Evolutionary conservation across 2,888 invertebrate genomes (phyloP), one percentile per base, ranked within the genome.

Genomic region (Drosophila mercatorum): DNA sequence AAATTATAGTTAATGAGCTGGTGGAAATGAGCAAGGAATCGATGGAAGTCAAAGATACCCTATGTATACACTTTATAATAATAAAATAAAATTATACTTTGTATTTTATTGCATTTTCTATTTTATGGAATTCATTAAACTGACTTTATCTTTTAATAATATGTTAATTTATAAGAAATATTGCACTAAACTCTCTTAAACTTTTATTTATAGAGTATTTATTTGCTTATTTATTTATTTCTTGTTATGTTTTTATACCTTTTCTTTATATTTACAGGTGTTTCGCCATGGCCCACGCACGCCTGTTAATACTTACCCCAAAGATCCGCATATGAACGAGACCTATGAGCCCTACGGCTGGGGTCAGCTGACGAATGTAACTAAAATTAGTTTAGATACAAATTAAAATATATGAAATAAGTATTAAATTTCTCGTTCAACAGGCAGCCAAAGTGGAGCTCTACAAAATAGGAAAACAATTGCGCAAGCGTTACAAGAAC

Each of bases 261-360:
- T 5, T 34, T 12, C 34, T 5, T 8, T 12, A 6, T 14, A 28
- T 17, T 17, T 14, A 0, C 86, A 96, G 96, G 92, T 97, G n/a
- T 95, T 95, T 92, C 94, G 97, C 28, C 97, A 97, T 94, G 97
- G 97, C 3, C 95, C 95, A 59, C 93, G 97, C 86, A 96, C 96
- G 31, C 97, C 97, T 0, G 95, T 95, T 6, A 94, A 94, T 68
- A 95, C 96, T 0, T 97, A 95, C 88, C 95, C 96, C 3, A 95
- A 94, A 58, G 97, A 97, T 93, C 95, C 95, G 0, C 93, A 93
- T 66, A 83, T 94, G n/a, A 94, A 95, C 81, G 94, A 95, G 67
- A 94, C 94, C 0, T 94, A 95, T 84, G 95, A 95, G 93, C 96
- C 96, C 1, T 95, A 94, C 65, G 97, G 97, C 47, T 96, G 95